Conservation (phyloP, 2,113 vertebrate genomes). For the Gavia stellata region DNA sequence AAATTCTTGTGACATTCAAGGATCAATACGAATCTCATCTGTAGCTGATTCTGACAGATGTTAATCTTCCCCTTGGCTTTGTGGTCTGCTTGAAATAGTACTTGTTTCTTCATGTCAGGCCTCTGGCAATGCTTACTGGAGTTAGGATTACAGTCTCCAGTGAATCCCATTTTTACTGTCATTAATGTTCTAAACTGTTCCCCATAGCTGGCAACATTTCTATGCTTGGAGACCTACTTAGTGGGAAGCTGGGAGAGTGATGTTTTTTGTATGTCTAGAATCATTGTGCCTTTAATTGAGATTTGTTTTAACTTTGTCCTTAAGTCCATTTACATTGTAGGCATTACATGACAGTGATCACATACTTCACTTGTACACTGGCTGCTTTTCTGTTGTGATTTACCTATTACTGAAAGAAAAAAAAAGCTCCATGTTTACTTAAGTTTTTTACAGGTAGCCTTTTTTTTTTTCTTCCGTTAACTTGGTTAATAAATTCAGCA, state of each 20-base stretch:
- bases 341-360: not conserved
- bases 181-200: constrained; percentile 25
- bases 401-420: not conserved
- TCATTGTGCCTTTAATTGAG: not conserved
- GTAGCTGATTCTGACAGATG: not conserved
- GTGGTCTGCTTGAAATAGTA: not conserved
- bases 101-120: constrained; percentile 38
- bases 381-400: not conserved
- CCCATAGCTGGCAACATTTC: not conserved
- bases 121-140: constrained; percentile 24
- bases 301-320: constrained; percentile 22
- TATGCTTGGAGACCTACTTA: not conserved
- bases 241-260: not conserved
- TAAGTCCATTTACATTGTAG: not conserved
- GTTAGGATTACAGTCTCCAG: constrained; percentile 7
- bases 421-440: not conserved
- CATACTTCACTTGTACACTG: not conserved
- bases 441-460: not conserved
- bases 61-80: constrained; percentile 40
- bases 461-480: not conserved
- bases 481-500: not conserved
- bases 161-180: constrained; percentile 17
- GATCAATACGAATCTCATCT: not conserved
- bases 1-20: not conserved
- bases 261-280: not conserved